Evolutionary conservation across 2,113 vertebrate genomes (phyloP).

Genomic region (Cephalopterus ornatus): DNA sequence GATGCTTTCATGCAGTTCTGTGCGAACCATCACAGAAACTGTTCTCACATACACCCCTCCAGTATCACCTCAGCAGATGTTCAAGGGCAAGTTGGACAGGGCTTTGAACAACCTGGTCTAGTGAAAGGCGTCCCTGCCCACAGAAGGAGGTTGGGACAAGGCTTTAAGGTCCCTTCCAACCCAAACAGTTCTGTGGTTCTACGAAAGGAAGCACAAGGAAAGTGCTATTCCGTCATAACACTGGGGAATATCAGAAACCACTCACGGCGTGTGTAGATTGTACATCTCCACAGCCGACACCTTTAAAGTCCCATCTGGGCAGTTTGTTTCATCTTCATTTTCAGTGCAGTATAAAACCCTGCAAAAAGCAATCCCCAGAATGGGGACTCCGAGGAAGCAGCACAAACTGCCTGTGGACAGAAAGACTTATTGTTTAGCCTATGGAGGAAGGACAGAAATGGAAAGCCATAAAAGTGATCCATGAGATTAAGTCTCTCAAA

Average conservation of each 20-base stretch:
- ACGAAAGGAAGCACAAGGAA: neutral
- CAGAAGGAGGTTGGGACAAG: neutral
- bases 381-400: neutral
- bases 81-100: neutral
- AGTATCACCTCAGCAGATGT: neutral
- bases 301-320: conserved; percentile 6
- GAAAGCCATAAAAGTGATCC: conserved; percentile 4
- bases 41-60: neutral
- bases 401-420: neutral
- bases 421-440: neutral
- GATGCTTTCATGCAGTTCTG: neutral
- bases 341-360: conserved; percentile 1
- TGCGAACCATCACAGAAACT: neutral
- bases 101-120: neutral
- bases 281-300: neutral
- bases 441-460: neutral
- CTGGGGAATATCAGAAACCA: neutral
- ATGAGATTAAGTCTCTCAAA: neutral
- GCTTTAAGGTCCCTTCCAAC: neutral
- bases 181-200: neutral
- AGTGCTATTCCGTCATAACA: neutral
- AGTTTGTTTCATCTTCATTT: conserved; percentile 38
- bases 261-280: rapidly evolving
- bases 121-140: neutral
- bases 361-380: neutral